These are phyloP conservation scores for Megathymus violae DNA, from an alignment of 1,140 invertebrate species.

Conservation along the genomic window DNA sequence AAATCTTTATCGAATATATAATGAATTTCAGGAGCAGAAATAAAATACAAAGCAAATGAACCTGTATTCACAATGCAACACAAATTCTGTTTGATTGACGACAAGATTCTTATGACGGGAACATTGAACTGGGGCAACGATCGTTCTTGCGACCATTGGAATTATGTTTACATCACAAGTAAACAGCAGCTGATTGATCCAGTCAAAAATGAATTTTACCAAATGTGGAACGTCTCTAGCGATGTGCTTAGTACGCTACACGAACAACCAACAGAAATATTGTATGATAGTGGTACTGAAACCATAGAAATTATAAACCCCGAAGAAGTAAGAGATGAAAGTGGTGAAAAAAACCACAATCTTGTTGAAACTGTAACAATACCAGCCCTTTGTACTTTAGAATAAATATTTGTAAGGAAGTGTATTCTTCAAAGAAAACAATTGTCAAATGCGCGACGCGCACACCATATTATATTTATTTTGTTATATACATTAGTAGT, in stretches of 20 bases:
- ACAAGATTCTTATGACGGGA: slow-evolving; percentile 73
- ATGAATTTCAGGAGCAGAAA: slow-evolving; percentile 67
- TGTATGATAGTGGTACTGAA: slow-evolving; percentile 51
- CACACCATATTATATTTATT: neutral
- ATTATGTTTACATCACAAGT: slow-evolving; percentile 76
- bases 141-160: slow-evolving; percentile 74
- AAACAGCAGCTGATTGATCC: slow-evolving; percentile 68
- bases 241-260: slow-evolving; percentile 48
- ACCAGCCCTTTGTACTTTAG: slow-evolving; percentile 29
- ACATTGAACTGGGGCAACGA: slow-evolving; percentile 78
- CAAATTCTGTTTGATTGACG: slow-evolving; percentile 76
- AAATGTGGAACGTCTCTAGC: slow-evolving; percentile 62
- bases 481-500: neutral
- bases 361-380: slow-evolving; percentile 36
- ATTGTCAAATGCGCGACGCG: neutral
- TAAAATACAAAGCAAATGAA: slow-evolving; percentile 64
- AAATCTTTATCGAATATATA: too few species aligned
- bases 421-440: slow-evolving; percentile 29
- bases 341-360: slow-evolving; percentile 19
- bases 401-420: slow-evolving; percentile 10
- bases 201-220: slow-evolving; percentile 67
- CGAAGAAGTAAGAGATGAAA: slow-evolving; percentile 45
- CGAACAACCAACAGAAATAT: slow-evolving; percentile 36
- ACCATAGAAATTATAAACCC: slow-evolving; percentile 46
- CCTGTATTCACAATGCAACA: slow-evolving; percentile 66